Base-by-base conservation (phyloP, 2,113 vertebrate genomes). In the Syrmaticus mikado region DNA sequence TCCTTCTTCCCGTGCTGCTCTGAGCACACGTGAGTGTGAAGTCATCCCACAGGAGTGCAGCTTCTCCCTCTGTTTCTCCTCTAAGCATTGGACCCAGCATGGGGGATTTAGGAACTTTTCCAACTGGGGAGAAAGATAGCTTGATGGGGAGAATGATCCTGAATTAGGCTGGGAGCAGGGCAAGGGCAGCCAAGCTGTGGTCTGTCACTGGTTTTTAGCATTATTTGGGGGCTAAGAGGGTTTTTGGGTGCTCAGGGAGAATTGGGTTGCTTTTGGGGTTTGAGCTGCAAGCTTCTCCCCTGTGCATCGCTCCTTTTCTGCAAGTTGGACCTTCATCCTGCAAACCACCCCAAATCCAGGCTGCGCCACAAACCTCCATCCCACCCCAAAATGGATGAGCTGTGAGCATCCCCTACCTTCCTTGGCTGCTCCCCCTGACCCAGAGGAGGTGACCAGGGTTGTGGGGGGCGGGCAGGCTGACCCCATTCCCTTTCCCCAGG, bases 401-500 rank as follows among this genome's bases (percentile, higher is more conserved):
- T 6, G 3, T 25, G 57, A 80, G 5, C 5, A 10, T 6, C 12
- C 5, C 18, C 7, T 19, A 15, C 32, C 7, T 11, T 4, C 7
- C 34, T 30, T 50, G 16, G 0, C 13, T 19, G 11, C 27, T 9
- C 48, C 9, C 22, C 24, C 19, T 2, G 30, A 38, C 14, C 43
- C n/a, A 20, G 18, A 15, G 13, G 52, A 20, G 22, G 9, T 7
- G 55, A 13, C 0, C 15, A 8, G 36, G 6, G 32, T 36, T 32
- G 34, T n/a, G 11, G 2, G 13, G 13, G 3, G 21, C 2, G 10
- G 25, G n/a, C 48, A 55, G 45, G n/a, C 3, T 9, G 11, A 38
- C 82, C 16, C 61, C 36, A 11, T 28, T 28, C 6, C 91, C 66
- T 94, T 57, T 45, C 41, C 5, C 16, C 95, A 99, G 99, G 98